Evolutionary conservation across 2,113 vertebrate species (phyloP), one percentile per base, ranked within the genome.

Genomic region (Poecilia latipinna): DNA sequence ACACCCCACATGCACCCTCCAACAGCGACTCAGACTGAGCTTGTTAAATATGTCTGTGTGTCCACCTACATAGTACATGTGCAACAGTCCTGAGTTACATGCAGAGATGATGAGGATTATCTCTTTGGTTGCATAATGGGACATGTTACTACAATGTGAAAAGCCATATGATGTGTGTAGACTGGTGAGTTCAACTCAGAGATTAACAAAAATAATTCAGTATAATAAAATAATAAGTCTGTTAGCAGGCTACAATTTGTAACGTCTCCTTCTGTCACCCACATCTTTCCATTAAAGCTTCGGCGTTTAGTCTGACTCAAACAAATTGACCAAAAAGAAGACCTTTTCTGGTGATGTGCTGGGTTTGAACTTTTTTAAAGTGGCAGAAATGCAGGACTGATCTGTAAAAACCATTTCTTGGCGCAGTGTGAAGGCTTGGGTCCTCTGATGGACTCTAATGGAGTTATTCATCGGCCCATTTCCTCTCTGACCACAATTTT

Each of bases 401-500:
- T 67, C 65, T 29, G 3, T 26, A 29, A 68, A 24, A 68, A 15
- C 26, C 26, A 10, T 26, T 57, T n/a, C 39, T 48, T 57, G 19
- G 13, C 57, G 10, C 51, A 33, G 19, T 70, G 19, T 5, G 48
- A 31, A 13, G 26, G 37, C 10, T 42, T 29, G 28, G n/a, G 28
- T 54, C 68, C 22, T 57, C 48, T 15, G 29, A 68, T 32, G 29
- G 44, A 28, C n/a, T 70, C 19, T 68, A 12, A 57, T 57, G 68
- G 4, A n/a, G 44, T 31, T 51, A 29, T n/a, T 92, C 86, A 82
- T 82, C 82, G 72, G 78, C 74, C 29, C 78, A 24, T 78, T 64
- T 86, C 79, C 68, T 57, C 65, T 82, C 80, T 81, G 82, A 82
- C 70, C 83, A 82, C 84, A 77, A 63, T 83, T 68, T 62, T 75